A percentile compares a stretch with the other conserved stretches of the same genome.
These are phyloP conservation scores for Orestias chungarensis DNA, from an alignment of 2,797 vertebrate genomes.

Conservation along the genomic window DNA sequence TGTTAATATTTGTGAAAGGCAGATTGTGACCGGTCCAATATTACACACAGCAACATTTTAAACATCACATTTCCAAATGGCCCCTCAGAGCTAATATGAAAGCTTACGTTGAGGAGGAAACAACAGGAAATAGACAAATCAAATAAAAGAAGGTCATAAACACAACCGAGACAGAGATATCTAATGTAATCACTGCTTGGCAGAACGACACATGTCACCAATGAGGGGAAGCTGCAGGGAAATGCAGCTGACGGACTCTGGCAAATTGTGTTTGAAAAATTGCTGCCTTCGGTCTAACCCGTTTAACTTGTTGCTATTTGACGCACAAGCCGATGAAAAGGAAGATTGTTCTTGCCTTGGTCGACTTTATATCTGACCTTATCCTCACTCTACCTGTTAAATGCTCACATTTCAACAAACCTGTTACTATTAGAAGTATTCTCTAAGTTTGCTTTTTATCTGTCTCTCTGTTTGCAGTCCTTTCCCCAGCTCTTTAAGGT, in stretches of 20 bases:
- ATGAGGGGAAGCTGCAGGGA: constrained; percentile 20
- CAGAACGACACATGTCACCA: constrained; percentile 46
- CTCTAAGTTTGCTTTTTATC: background rate
- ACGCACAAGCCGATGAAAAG: background rate
- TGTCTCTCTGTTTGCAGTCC: constrained; percentile 73
- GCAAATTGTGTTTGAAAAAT: constrained; percentile 15
- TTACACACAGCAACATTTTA: background rate
- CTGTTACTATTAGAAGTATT: background rate
- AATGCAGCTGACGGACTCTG: background rate
- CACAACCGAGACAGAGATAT: constrained; percentile 26
- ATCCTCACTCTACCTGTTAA: background rate
- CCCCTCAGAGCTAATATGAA: constrained; percentile 48
- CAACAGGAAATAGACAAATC: constrained; percentile 66
- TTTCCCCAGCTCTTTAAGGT: constrained; percentile 92
- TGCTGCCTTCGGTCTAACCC: constrained; percentile 32
- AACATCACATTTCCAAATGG: constrained; percentile 18
- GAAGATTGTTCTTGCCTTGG: background rate
- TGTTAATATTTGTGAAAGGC: background rate
- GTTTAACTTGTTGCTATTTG: constrained; percentile 13
- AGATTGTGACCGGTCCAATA: constrained; percentile 12
- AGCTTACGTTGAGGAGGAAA: constrained; percentile 13
- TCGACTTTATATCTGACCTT: background rate
- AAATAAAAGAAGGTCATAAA: constrained; percentile 52
- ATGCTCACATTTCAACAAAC: background rate
- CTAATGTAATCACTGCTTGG: constrained; percentile 54